Evolutionary conservation across 2,888 invertebrate genomes (phyloP).

Genomic region (Erebia palarica): DNA sequence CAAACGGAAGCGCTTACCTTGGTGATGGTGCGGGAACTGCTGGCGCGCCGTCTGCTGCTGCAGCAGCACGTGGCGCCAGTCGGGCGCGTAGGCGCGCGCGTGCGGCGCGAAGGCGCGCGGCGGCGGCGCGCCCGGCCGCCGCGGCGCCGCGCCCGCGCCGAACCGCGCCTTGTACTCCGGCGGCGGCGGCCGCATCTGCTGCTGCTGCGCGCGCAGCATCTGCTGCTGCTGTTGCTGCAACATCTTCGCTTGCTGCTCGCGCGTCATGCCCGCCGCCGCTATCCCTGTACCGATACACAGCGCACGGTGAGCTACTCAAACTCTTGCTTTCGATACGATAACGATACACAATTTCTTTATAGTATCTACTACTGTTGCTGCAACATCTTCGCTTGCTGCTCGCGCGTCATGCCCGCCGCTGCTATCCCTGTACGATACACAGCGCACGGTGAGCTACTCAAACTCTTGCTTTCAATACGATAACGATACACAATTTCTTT

Average conservation of each 20-base stretch:
- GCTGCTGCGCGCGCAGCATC: conserved; percentile 82
- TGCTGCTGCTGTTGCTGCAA: conserved; percentile 87
- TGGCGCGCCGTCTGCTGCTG: conserved; percentile 79
- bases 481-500: too few relatives aligned
- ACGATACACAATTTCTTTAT: too few relatives aligned
- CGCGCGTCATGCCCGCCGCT: conserved; percentile 78
- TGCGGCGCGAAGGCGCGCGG: conserved; percentile 56
- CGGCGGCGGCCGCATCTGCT: conserved; percentile 87
- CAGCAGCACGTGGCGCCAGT: conserved; percentile 82
- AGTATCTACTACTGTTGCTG: conserved; percentile 77
- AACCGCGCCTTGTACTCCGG: conserved; percentile 92
- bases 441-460: background rate
- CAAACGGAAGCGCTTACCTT: conserved; percentile 53
- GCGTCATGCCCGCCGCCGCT: conserved; percentile 75
- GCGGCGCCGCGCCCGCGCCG: conserved; percentile 61
- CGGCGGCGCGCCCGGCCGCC: conserved; percentile 51
- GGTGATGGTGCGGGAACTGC: conserved; percentile 77
- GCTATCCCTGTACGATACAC: conserved; percentile 58
- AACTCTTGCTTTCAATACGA: too few relatives aligned
- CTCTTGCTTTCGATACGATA: too few relatives aligned
- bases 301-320: background rate
- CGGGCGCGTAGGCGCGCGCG: conserved; percentile 73
- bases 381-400: conserved; percentile 86
- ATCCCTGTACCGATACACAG: conserved; percentile 53
- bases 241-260: conserved; percentile 86